Evolutionary conservation across 2,113 vertebrate species (phyloP), one percentile per base, ranked within the genome.

Genomic region (Budorcas taxicolor): DNA sequence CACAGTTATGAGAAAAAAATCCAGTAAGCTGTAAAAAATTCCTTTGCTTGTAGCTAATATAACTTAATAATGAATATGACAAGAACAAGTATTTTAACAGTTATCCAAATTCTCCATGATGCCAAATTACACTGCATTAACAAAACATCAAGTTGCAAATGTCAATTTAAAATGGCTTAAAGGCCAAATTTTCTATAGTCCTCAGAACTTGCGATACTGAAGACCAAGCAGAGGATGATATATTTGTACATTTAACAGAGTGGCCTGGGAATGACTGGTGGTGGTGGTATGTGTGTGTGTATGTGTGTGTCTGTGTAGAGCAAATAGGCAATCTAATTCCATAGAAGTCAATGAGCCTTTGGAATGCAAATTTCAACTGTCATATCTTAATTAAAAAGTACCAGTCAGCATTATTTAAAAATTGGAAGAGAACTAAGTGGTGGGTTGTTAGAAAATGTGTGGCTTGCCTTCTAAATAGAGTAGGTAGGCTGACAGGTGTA

Each of bases 331-430:
- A 98, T 96, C 94, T 91, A 96, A 97, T 98, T 96, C 97, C 94
- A 97, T 45, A 47, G 97, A 96, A 97, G 97, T 98, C 97, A 97
- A 29, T 31, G 98, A 92, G 98, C 99, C 99, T 99, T 99, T 99
- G 94, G 98, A 98, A 99, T 99, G 99, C 98, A 99, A 99, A 99
- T 99, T 98, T 98, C 91, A 98, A 94, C 98, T 98, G 98, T 99
- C 98, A 99, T 97, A 96, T 97, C 97, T 98, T 99, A 99, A 99
- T 99, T 99, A 99, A 99, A 99, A 99, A 98, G 94, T 98, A 98
- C 98, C 96, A 99, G 98, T 99, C 98, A 98, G 98, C 98, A 98
- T 84, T 98, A 98, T 98, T 99, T 98, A 98, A 99, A 98, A 98
- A 98, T 76, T 98, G 97, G 98, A 98, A 99, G 97, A 97, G 96